Conservation (phyloP, 2,888 invertebrate species). For the Poecilus cupreus region DNA sequence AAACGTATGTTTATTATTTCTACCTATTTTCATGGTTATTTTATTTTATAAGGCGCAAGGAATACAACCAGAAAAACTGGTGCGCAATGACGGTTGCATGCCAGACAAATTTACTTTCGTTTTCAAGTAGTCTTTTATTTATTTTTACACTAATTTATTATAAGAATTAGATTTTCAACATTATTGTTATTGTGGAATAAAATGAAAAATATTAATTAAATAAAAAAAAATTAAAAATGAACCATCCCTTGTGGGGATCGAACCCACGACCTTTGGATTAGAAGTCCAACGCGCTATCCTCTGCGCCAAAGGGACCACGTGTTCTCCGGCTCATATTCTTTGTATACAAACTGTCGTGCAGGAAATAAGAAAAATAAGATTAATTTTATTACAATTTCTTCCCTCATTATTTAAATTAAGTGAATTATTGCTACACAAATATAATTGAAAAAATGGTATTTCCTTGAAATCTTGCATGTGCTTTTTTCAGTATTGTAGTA, state of each 20-base stretch:
- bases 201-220: neutral
- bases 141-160: too few relatives aligned
- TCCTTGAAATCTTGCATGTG: too few relatives aligned
- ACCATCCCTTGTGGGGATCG: conserved; percentile 90
- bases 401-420: too few relatives aligned
- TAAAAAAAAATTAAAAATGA: neutral
- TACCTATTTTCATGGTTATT: neutral
- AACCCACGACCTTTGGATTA: conserved; percentile 93
- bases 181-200: too few relatives aligned
- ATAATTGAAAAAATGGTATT: too few relatives aligned
- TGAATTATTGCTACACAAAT: too few relatives aligned
- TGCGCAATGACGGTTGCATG: neutral
- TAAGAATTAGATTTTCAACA: too few relatives aligned
- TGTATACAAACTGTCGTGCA: neutral
- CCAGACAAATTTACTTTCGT: too few relatives aligned
- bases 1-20: neutral
- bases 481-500: too few relatives aligned
- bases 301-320: conserved; percentile 86
- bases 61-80: neutral
- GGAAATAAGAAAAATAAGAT: too few relatives aligned
- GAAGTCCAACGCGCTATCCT: conserved; percentile 93
- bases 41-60: neutral
- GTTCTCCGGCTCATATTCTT: neutral
- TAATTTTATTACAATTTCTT: too few relatives aligned
- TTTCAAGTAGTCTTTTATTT: too few relatives aligned